Evolutionary conservation across 2,797 vertebrate genomes (phyloP).

Genomic region (Otus scops): DNA sequence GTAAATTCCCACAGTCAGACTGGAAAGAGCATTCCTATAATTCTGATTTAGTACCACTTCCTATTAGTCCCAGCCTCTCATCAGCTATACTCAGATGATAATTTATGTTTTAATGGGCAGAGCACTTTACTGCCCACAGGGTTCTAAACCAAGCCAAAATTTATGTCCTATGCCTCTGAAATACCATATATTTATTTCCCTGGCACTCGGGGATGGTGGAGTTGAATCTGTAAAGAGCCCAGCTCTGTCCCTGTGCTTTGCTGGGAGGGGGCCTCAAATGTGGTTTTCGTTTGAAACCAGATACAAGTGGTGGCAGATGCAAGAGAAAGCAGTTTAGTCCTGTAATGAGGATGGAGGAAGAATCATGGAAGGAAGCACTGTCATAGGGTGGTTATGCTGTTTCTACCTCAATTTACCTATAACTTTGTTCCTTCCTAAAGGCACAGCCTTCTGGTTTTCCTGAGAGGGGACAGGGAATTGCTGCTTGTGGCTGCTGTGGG

Average conservation of each 20-base stretch:
- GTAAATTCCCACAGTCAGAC: not conserved
- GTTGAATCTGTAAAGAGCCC: constrained; percentile 43
- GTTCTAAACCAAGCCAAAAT: constrained; percentile 34
- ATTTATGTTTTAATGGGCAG: constrained; percentile 48
- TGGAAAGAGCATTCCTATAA: not conserved
- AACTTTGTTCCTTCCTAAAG: not conserved
- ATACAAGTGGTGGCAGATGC: not conserved
- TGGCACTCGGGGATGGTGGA: constrained; percentile 10
- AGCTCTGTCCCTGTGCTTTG: not conserved
- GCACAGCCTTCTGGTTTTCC: not conserved
- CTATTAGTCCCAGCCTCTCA: constrained; percentile 28
- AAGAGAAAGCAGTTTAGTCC: not conserved
- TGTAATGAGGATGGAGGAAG: not conserved
- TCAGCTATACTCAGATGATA: not conserved
- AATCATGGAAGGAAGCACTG: not conserved
- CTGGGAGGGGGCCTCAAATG: not conserved
- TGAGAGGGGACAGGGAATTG: not conserved
- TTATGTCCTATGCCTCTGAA: not conserved
- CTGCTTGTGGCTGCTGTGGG: not conserved
- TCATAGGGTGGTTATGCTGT: not conserved
- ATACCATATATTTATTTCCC: constrained; percentile 53
- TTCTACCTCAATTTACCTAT: not conserved
- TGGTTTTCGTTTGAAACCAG: not conserved
- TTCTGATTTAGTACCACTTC: constrained; percentile 31
- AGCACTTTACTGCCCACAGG: constrained; percentile 19